A percentile compares a stretch with the other conserved stretches of the same genome.
Evolutionary conservation across 2,797 vertebrate species (phyloP).

Genomic region (Rhincodon typus): DNA sequence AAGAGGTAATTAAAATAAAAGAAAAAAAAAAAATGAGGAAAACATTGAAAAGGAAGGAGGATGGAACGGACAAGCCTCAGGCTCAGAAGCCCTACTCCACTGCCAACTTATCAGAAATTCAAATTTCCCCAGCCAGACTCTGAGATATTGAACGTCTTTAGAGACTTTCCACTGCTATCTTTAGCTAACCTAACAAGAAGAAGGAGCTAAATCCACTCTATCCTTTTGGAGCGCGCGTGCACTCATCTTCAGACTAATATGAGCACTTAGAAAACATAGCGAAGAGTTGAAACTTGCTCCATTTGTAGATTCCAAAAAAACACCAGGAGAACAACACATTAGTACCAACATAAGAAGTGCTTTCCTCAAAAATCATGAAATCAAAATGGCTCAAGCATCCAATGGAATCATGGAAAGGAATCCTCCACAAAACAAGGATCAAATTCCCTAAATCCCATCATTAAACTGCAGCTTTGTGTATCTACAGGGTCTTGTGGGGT

Average conservation of each 20-base stretch:
- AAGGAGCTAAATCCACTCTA: not conserved
- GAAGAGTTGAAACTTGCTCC: not conserved
- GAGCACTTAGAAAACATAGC: too few species aligned
- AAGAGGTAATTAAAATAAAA: too few species aligned
- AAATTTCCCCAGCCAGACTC: not conserved
- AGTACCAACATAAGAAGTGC: not conserved
- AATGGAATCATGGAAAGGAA: not conserved
- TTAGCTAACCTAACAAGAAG: not conserved
- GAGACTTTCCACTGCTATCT: not conserved
- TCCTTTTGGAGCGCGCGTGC: not conserved
- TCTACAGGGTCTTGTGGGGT: too few species aligned
- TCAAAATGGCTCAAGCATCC: not conserved
- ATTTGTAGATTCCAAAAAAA: not conserved
- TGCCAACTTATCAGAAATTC: too few species aligned
- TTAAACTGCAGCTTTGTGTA: not conserved
- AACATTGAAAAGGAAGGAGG: too few species aligned
- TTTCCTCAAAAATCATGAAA: not conserved
- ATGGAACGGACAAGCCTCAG: too few species aligned
- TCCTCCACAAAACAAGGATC: not conserved
- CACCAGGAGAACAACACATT: not conserved
- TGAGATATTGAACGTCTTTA: not conserved
- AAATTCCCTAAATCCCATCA: not conserved
- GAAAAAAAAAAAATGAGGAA: too few species aligned
- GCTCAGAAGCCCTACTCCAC: too few species aligned
- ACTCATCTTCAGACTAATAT: not conserved